These are phyloP conservation scores for Lathronympha strigana DNA, from an alignment of 2,888 invertebrate species.

Conservation along the genomic window DNA sequence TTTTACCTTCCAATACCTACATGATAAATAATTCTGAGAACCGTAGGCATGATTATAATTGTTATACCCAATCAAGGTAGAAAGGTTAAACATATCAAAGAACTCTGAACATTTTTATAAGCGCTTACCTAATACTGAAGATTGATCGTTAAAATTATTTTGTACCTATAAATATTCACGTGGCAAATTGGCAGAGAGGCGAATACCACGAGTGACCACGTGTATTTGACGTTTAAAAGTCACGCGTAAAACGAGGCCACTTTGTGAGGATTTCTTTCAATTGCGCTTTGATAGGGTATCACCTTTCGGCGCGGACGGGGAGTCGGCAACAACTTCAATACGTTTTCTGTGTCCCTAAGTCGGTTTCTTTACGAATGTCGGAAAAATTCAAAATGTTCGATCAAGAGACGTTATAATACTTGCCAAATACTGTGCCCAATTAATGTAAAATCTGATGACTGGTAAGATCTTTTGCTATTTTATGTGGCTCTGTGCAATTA, in stretches of 20 bases:
- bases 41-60: constrained; percentile 18
- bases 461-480: too few species aligned
- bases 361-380: constrained; percentile 19
- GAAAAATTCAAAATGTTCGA: constrained; percentile 13
- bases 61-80: constrained; percentile 33
- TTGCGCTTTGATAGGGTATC: constrained; percentile 70
- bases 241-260: constrained; percentile 53
- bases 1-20: too few species aligned
- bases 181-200: constrained; percentile 36
- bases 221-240: constrained; percentile 55
- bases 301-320: constrained; percentile 57
- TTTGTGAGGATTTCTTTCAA: constrained; percentile 75
- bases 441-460: neutral
- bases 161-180: constrained; percentile 28
- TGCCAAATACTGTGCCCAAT: too few species aligned
- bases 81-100: constrained; percentile 34
- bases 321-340: constrained; percentile 60
- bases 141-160: constrained; percentile 35
- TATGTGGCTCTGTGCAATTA: too few species aligned
- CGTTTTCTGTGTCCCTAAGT: constrained; percentile 49
- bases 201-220: too few species aligned
- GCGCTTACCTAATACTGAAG: constrained; percentile 24
- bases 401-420: neutral
- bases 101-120: constrained; percentile 24
- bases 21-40: neutral